Percentiles rank a stretch among this genome's conserved stretches.
These are phyloP conservation scores for Danio choprae DNA, from an alignment of 2,797 vertebrate species.

Conservation along the genomic window DNA sequence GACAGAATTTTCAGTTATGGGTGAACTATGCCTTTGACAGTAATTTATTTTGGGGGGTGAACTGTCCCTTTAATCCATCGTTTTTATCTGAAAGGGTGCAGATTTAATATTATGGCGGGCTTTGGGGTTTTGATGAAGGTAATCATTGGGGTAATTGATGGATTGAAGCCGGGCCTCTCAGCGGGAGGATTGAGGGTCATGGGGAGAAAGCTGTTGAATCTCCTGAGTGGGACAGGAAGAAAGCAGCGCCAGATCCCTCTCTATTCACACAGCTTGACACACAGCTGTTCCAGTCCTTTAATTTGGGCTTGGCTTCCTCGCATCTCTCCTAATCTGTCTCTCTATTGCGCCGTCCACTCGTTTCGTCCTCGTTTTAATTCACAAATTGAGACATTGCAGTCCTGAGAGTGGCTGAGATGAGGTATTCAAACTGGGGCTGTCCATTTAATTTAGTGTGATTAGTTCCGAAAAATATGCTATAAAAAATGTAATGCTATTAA, in stretches of 20 bases:
- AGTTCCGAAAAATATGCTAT: background rate
- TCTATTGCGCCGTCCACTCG: constrained; percentile 18
- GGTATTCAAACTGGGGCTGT: constrained; percentile 11
- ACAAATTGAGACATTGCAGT: constrained; percentile 23
- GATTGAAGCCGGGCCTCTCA: constrained; percentile 52
- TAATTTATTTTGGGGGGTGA: too few relatives aligned
- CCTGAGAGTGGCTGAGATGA: background rate
- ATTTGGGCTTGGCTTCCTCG: constrained; percentile 17
- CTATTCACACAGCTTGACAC: constrained; percentile 46
- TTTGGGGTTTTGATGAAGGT: constrained; percentile 60
- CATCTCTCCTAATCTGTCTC: constrained; percentile 14
- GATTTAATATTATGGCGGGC: constrained; percentile 41
- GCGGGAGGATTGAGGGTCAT: constrained; percentile 54
- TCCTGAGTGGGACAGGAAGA: constrained; percentile 50
- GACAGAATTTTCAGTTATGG: too few relatives aligned
- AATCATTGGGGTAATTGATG: constrained; percentile 61
- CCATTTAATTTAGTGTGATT: constrained; percentile 12
- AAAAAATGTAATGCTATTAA: constrained; percentile 8
- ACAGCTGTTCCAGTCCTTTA: constrained; percentile 34
- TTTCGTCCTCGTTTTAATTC: constrained; percentile 28
- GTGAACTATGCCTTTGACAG: too few relatives aligned
- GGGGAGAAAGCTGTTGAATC: constrained; percentile 59
- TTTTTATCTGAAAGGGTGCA: constrained; percentile 32
- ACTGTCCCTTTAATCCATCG: constrained; percentile 17
- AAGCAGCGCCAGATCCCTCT: constrained; percentile 51